A percentile compares a stretch with the other conserved stretches of the same genome.
Conservation (phyloP, 1,140 invertebrate genomes). For the Drosophila pachea region DNA sequence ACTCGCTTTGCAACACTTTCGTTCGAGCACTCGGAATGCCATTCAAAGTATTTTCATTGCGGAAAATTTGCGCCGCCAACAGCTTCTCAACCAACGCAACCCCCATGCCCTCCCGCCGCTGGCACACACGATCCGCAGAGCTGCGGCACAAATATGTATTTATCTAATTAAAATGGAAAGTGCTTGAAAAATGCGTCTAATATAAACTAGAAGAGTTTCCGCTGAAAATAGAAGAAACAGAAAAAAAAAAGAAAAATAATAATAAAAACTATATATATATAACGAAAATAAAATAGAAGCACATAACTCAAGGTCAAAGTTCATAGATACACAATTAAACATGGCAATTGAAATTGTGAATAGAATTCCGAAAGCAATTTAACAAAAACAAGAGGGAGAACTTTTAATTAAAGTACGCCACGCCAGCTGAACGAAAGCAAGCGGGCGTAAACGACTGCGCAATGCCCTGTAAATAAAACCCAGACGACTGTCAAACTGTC, state of each 20-base stretch:
- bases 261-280: no score
- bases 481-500: no score
- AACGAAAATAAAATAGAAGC: slow-evolving; percentile 7
- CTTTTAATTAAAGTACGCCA: slow-evolving; percentile 8
- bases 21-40: slow-evolving; percentile 17
- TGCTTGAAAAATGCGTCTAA: slow-evolving; percentile 15
- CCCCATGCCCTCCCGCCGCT: no score
- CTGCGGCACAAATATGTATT: slow-evolving; percentile 27
- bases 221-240: no score
- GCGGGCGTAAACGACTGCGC: background rate
- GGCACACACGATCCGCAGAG: no score
- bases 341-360: background rate
- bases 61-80: slow-evolving; percentile 4
- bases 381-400: slow-evolving; percentile 13
- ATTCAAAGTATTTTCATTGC: slow-evolving; percentile 19
- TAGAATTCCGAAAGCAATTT: background rate
- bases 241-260: no score
- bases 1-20: slow-evolving; percentile 9
- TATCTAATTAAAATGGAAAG: slow-evolving; percentile 43
- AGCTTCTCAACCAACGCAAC: background rate
- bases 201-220: slow-evolving; percentile 35
- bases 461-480: background rate
- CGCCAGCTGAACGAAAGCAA: background rate
- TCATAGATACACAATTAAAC: slow-evolving; percentile 5
- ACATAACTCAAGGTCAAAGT: slow-evolving; percentile 8